Conservation (phyloP, 2,113 vertebrate species). For the Psilopsiagon aurifrons region DNA sequence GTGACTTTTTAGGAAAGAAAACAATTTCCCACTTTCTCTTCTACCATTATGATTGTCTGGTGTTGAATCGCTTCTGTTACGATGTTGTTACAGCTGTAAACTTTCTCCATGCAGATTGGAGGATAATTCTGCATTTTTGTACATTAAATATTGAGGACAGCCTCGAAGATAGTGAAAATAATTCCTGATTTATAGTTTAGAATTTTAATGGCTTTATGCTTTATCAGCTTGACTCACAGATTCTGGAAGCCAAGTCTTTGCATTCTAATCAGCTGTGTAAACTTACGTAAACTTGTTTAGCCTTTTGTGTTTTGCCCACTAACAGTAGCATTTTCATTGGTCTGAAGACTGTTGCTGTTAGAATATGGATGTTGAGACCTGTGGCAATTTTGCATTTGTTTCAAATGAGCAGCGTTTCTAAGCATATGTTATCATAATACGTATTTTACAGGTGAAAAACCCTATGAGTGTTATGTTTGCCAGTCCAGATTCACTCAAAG, state of each 20-base stretch:
- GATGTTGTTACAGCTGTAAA: background rate
- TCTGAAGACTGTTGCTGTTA: background rate
- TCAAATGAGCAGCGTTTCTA: background rate
- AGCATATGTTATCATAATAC: background rate
- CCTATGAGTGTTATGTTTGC: constrained; percentile 68
- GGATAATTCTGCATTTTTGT: background rate
- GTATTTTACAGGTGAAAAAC: constrained; percentile 68
- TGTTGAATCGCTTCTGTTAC: background rate
- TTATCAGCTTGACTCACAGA: background rate
- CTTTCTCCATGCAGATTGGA: background rate
- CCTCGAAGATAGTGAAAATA: background rate
- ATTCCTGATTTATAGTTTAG: background rate
- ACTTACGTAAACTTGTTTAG: background rate
- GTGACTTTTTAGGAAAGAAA: background rate
- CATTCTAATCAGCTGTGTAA: background rate
- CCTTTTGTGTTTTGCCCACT: background rate
- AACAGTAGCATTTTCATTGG: background rate
- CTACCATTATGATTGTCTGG: background rate
- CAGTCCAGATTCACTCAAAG: constrained; percentile 72
- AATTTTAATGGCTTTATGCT: background rate
- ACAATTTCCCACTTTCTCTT: background rate
- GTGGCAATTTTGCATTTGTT: background rate
- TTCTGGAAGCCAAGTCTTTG: background rate
- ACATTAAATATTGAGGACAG: background rate
- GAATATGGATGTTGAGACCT: background rate